Conservation (phyloP, 2,797 vertebrate species). For the Potorous gilbertii region DNA sequence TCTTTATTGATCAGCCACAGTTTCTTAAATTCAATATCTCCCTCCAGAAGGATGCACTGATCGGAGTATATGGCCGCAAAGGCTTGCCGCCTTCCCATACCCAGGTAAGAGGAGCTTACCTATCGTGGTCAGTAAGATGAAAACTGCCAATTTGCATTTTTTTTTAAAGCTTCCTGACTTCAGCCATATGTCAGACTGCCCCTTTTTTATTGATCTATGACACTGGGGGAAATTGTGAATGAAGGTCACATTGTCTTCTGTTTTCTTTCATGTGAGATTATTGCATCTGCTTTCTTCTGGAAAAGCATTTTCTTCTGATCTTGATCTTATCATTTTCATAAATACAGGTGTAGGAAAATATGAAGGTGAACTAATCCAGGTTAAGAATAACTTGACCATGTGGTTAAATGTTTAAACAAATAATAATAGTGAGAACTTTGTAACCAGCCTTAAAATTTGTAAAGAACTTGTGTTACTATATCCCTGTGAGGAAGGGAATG, state of each 20-base stretch:
- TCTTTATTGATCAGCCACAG: slow-evolving; percentile 94
- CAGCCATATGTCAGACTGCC: slow-evolving; percentile 8
- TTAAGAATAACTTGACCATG: slow-evolving; percentile 2
- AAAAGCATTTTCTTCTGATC: slow-evolving; percentile 53
- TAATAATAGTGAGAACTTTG: neutral
- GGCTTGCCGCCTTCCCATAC: slow-evolving; percentile 97
- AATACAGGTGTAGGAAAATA: slow-evolving; percentile 24
- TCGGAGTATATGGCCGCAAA: slow-evolving; percentile 97
- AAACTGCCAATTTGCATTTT: slow-evolving; percentile 51
- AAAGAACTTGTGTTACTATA: neutral
- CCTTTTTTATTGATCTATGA: slow-evolving; percentile 46
- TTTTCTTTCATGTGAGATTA: slow-evolving; percentile 4
- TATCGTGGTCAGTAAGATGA: neutral
- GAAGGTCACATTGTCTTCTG: slow-evolving; percentile 14
- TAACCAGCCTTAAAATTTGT: neutral
- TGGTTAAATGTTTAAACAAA: neutral
- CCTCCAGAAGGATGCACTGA: slow-evolving; percentile 97
- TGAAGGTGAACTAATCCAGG: slow-evolving; percentile 30
- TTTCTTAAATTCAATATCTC: slow-evolving; percentile 99
- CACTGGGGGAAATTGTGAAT: slow-evolving; percentile 5
- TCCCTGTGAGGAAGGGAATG: neutral
- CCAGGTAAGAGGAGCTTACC: slow-evolving; percentile 87
- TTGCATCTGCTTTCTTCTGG: neutral
- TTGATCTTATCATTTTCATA: slow-evolving; percentile 38
- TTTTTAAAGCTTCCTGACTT: slow-evolving; percentile 41